phyloP scores from a whole-genome alignment of 1,140 invertebrate genomes.

The Dendroctonus ponderosae region DNA sequence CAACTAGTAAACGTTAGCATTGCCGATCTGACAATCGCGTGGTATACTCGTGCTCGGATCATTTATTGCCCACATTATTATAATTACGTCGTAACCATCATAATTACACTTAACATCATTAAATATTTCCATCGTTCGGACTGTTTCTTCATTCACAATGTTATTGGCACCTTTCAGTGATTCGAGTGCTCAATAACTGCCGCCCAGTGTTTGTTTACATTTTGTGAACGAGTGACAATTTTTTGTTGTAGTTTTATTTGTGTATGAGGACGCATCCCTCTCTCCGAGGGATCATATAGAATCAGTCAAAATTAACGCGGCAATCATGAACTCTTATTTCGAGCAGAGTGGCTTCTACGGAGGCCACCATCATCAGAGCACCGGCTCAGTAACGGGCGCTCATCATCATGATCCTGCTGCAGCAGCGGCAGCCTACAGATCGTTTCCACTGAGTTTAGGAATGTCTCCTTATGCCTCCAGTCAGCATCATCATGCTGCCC shows the following conservation, averaged over 20 bases:
- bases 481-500: conserved; percentile 77
- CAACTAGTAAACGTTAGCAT: conserved; percentile 46
- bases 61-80: conserved; percentile 46
- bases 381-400: conserved; percentile 61
- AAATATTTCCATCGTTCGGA: conserved; percentile 18
- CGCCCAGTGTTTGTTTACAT: conserved; percentile 23
- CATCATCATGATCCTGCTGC: conserved; percentile 66
- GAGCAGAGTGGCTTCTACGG: conserved; percentile 93
- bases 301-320: conserved; percentile 47
- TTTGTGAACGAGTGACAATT: conserved; percentile 28
- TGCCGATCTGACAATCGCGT: conserved; percentile 46
- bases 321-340: conserved; percentile 91
- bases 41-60: conserved; percentile 40
- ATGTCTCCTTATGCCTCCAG: conserved; percentile 77
- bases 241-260: conserved; percentile 30
- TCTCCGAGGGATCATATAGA: conserved; percentile 38
- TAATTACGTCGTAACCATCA: conserved; percentile 49
- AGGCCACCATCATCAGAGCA: conserved; percentile 76
- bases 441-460: conserved; percentile 77
- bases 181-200: conserved; percentile 23
- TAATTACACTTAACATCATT: conserved; percentile 44
- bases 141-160: conserved; percentile 3
- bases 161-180: background rate
- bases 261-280: conserved; percentile 36
- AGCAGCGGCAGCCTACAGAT: conserved; percentile 71